phyloP scores from a whole-genome alignment of 2,888 invertebrate species.

The Volucella inanis region DNA sequence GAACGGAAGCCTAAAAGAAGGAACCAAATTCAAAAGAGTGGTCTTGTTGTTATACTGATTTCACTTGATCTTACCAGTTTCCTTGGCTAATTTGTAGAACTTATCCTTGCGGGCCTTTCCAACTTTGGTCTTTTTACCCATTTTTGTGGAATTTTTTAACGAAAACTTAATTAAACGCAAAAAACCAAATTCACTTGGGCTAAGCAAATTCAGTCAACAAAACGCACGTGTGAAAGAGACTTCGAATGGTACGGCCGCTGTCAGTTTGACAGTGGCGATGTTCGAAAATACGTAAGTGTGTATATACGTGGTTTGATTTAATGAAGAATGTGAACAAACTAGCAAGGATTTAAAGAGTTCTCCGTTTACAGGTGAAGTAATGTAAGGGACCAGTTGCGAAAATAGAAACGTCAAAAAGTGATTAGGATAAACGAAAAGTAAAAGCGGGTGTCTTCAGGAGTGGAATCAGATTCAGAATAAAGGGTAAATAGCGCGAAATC shows the following conservation, averaged over 20 bases:
- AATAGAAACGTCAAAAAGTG: no score
- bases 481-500: no score
- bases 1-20: slow-evolving; percentile 92
- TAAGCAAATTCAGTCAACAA: slow-evolving; percentile 54
- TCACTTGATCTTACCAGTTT: slow-evolving; percentile 91
- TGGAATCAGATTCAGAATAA: no score
- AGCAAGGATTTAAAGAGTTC: no score
- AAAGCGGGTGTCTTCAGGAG: no score
- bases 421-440: no score
- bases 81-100: slow-evolving; percentile 99
- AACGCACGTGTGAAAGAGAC: slow-evolving; percentile 58
- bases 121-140: slow-evolving; percentile 97
- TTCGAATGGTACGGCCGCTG: slow-evolving; percentile 1
- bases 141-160: slow-evolving; percentile 83
- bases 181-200: neutral
- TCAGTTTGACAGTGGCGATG: slow-evolving; percentile 5
- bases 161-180: neutral
- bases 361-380: no score
- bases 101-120: slow-evolving; percentile 99
- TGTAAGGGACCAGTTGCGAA: no score
- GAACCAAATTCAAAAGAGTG: neutral
- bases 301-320: no score
- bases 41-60: neutral
- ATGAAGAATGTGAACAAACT: no score
- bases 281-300: slow-evolving; percentile 10